Evolutionary conservation across 2,888 invertebrate species (phyloP).

Genomic region (Chrysopilus asiliformis): DNA sequence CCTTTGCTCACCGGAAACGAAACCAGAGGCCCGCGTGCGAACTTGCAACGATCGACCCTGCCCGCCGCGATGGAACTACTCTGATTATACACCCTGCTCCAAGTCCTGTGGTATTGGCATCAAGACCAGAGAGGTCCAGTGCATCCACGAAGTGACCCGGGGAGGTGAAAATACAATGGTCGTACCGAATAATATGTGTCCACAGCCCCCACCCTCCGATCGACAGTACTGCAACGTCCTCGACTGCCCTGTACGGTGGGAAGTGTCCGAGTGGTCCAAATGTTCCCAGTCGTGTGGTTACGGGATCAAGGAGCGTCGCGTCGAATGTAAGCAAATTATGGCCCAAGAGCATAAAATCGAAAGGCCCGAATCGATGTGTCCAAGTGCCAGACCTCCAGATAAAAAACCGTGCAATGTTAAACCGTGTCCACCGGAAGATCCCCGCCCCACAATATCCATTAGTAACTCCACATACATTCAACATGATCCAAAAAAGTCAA

Average conservation of each 20-base stretch:
- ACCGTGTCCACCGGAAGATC: slow-evolving; percentile 58
- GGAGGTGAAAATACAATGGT: slow-evolving; percentile 80
- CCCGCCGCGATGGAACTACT: slow-evolving; percentile 87
- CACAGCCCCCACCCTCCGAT: slow-evolving; percentile 78
- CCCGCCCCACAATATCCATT: slow-evolving; percentile 61
- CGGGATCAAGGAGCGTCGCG: slow-evolving; percentile 70
- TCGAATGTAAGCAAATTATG: slow-evolving; percentile 84
- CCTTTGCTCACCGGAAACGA: slow-evolving; percentile 72
- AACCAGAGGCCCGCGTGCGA: slow-evolving; percentile 76
- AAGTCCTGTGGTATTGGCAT: slow-evolving; percentile 91
- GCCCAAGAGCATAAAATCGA: slow-evolving; percentile 83
- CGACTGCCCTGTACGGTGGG: slow-evolving; percentile 88
- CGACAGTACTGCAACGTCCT: slow-evolving; percentile 83
- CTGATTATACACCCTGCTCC: slow-evolving; percentile 79
- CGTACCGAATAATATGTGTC: slow-evolving; percentile 85
- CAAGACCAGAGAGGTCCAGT: slow-evolving; percentile 65
- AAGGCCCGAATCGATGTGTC: slow-evolving; percentile 61
- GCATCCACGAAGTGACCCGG: slow-evolving; percentile 55
- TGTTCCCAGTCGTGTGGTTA: slow-evolving; percentile 89
- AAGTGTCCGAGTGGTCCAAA: slow-evolving; percentile 74
- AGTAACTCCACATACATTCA: slow-evolving; percentile 74
- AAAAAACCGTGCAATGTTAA: slow-evolving; percentile 77
- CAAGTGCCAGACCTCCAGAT: slow-evolving; percentile 57
- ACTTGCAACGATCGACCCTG: slow-evolving; percentile 93
- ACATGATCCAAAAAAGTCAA: slow-evolving; percentile 65